phyloP scores from a whole-genome alignment of 2,113 vertebrate genomes.

The Hemibagrus wyckioides region DNA sequence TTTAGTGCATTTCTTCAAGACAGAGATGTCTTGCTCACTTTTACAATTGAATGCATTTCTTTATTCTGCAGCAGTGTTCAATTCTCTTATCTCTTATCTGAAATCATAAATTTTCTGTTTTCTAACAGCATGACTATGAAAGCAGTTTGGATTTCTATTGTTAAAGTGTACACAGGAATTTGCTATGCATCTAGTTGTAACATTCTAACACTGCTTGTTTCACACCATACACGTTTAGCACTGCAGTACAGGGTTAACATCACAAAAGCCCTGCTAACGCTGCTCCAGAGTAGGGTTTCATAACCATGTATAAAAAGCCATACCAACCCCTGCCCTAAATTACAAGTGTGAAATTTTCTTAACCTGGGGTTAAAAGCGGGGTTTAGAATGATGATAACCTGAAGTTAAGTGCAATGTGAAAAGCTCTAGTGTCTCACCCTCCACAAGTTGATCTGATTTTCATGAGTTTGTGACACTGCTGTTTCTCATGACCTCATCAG shows the following conservation, averaged over 20 bases:
- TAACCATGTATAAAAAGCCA: too few species aligned
- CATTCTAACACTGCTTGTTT: too few species aligned
- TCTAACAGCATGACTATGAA: neutral
- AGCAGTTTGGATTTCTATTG: neutral
- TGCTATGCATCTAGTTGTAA: neutral
- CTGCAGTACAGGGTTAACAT: too few species aligned
- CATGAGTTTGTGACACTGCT: neutral
- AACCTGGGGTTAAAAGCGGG: too few species aligned
- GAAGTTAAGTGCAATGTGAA: neutral
- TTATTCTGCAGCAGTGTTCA: neutral
- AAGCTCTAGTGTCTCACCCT: neutral
- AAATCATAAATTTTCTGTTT: neutral
- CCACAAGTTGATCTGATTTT: neutral
- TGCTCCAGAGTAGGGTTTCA: too few species aligned
- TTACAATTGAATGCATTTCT: neutral
- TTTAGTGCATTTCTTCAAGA: constrained; percentile 38
- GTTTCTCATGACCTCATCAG: neutral
- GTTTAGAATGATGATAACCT: too few species aligned
- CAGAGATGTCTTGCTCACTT: neutral
- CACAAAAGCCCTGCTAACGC: too few species aligned
- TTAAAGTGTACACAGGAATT: neutral
- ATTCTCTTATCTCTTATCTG: neutral
- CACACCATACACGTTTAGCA: too few species aligned
- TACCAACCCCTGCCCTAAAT: too few species aligned
- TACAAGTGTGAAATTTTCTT: too few species aligned